Conservation (phyloP, 2,113 vertebrate species). For the Nibea coibor region DNA sequence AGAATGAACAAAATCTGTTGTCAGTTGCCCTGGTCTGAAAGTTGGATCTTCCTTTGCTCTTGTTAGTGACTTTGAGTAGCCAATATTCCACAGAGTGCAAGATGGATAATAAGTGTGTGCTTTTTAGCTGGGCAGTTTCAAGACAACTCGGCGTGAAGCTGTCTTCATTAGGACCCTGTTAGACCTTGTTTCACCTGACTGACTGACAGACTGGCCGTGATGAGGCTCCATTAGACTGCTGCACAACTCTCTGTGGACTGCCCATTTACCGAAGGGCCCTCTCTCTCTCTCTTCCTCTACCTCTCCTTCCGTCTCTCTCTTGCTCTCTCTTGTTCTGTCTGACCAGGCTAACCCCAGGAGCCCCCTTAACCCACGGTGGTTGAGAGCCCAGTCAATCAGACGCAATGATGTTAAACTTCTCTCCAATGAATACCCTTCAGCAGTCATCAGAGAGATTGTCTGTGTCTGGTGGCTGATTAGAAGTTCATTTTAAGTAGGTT, state of each 20-base stretch:
- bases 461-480: conserved; percentile 62
- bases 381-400: conserved; percentile 79
- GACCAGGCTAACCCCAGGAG: conserved; percentile 78
- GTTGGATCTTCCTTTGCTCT: conserved; percentile 53
- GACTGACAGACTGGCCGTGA: conserved; percentile 77
- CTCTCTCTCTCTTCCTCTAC: conserved; percentile 41
- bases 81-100: conserved; percentile 43
- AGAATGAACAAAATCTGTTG: conserved; percentile 25
- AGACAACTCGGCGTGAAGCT: conserved; percentile 69
- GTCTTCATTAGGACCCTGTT: conserved; percentile 80
- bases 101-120: conserved; percentile 64
- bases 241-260: conserved; percentile 67
- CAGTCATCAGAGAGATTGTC: conserved; percentile 55
- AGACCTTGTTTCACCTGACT: conserved; percentile 77
- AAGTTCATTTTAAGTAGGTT: conserved; percentile 57
- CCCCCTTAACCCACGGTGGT: conserved; percentile 77
- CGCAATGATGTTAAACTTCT: conserved; percentile 78
- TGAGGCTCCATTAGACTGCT: conserved; percentile 79
- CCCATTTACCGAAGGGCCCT: conserved; percentile 67
- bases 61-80: conserved; percentile 63
- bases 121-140: conserved; percentile 60
- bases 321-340: conserved; percentile 66
- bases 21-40: conserved; percentile 40
- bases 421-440: conserved; percentile 75
- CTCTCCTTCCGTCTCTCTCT: conserved; percentile 42